Evolutionary conservation across 2,888 invertebrate species (phyloP).

Genomic region (Heliconius erato): DNA sequence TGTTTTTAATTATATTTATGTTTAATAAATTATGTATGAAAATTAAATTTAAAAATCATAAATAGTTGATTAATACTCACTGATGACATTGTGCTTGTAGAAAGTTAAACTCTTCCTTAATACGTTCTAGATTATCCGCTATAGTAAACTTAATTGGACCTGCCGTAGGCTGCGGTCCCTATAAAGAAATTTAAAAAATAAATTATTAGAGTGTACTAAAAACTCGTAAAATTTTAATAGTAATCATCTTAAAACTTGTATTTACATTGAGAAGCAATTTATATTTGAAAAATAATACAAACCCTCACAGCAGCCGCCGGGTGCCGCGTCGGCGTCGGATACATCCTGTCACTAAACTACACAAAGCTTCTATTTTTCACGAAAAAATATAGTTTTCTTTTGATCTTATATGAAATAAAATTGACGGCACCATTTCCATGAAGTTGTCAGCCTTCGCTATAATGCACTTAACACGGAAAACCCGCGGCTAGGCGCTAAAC

Average conservation of each 20-base stretch:
- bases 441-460: constrained; percentile 73
- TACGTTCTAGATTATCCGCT: constrained; percentile 96
- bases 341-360: constrained; percentile 82
- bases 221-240: neutral
- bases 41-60: constrained; percentile 6
- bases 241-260: neutral
- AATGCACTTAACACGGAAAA: constrained; percentile 74
- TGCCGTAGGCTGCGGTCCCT: constrained; percentile 94
- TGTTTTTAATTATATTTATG: neutral
- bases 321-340: constrained; percentile 91
- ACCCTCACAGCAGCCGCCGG: constrained; percentile 91
- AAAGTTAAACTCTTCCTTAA: constrained; percentile 98
- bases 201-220: neutral
- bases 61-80: constrained; percentile 86
- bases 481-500: constrained; percentile 74
- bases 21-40: neutral
- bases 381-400: constrained; percentile 77
- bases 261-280: constrained; percentile 29
- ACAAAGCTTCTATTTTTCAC: constrained; percentile 56
- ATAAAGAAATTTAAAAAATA: constrained; percentile 61
- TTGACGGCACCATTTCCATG: constrained; percentile 74
- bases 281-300: constrained; percentile 67
- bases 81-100: constrained; percentile 97
- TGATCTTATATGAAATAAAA: constrained; percentile 68
- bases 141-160: constrained; percentile 97